Percentiles rank a stretch among this genome's conserved stretches.
Evolutionary conservation across 92 coral and sea anemone genomes (phyloP).

Genomic region (Actinostola sp.): DNA sequence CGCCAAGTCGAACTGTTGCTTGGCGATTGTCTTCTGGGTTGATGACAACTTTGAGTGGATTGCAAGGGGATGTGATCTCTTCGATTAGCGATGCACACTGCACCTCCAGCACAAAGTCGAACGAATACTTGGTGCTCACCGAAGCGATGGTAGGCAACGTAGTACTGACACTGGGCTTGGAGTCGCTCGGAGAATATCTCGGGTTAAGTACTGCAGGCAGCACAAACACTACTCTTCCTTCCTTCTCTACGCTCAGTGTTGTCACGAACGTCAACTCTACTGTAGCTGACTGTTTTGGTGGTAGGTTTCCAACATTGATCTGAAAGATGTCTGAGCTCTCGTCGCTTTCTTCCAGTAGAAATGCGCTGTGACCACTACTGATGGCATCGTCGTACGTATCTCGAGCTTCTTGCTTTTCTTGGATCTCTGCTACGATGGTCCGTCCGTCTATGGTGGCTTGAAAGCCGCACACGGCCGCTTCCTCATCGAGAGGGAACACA

Average conservation of each 20-base stretch:
- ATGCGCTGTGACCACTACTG: slow-evolving; percentile 69
- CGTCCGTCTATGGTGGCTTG: slow-evolving; percentile 72
- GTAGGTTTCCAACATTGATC: slow-evolving; percentile 71
- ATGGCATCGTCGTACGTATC: slow-evolving; percentile 75
- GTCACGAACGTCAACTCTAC: slow-evolving; percentile 67
- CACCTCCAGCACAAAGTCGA: slow-evolving; percentile 70
- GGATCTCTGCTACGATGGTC: slow-evolving; percentile 64
- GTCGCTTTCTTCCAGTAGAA: slow-evolving; percentile 68
- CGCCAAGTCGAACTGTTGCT: slow-evolving; percentile 49
- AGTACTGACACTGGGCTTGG: slow-evolving; percentile 30
- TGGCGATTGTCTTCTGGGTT: slow-evolving; percentile 53
- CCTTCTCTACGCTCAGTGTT: slow-evolving; percentile 65
- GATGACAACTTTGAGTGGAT: slow-evolving; percentile 51
- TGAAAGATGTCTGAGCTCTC: slow-evolving; percentile 71
- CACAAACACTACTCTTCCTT: slow-evolving; percentile 68
- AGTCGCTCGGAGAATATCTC: slow-evolving; percentile 66
- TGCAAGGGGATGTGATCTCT: slow-evolving; percentile 66
- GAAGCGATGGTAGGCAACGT: slow-evolving; percentile 19
- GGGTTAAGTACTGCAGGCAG: slow-evolving; percentile 81
- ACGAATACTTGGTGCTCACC: slow-evolving; percentile 46
- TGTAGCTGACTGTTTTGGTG: slow-evolving; percentile 60
- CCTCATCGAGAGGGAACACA: slow-evolving; percentile 78
- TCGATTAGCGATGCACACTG: slow-evolving; percentile 63
- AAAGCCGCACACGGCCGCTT: slow-evolving; percentile 72
- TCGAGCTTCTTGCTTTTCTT: slow-evolving; percentile 75